Percentiles rank a stretch among this genome's conserved stretches.
Evolutionary conservation across 2,888 invertebrate genomes (phyloP).

Genomic region (Coenonympha glycerion): DNA sequence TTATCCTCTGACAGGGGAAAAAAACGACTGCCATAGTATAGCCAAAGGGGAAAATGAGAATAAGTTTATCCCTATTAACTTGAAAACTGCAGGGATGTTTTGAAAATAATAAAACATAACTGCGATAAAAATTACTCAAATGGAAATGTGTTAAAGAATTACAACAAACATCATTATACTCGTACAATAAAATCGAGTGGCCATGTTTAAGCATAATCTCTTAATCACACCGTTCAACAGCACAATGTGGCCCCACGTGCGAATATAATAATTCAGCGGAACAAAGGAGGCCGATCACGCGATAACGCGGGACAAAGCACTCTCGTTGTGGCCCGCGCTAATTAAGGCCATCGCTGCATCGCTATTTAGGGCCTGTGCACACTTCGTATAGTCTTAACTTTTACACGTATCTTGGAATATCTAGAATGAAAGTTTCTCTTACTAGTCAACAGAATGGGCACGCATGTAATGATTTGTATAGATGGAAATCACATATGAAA

Average conservation of each 20-base stretch:
- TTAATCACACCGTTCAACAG: slow-evolving; percentile 6
- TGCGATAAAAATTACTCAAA: too few relatives aligned
- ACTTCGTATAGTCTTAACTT: neutral
- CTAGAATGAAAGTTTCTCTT: too few relatives aligned
- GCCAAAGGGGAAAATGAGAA: too few relatives aligned
- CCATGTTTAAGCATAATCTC: slow-evolving; percentile 16
- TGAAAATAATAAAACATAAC: too few relatives aligned
- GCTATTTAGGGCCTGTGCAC: slow-evolving; percentile 41
- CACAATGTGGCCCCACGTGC: slow-evolving; percentile 22
- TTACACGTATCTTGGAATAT: too few relatives aligned
- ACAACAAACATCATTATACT: neutral
- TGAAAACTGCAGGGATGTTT: too few relatives aligned
- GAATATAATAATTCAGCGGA: slow-evolving; percentile 30
- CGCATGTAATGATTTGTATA: too few relatives aligned
- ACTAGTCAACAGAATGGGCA: too few relatives aligned
- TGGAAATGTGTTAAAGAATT: neutral
- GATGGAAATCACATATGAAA: too few relatives aligned
- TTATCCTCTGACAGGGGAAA: too few relatives aligned
- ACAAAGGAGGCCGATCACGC: slow-evolving; percentile 25
- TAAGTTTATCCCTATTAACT: too few relatives aligned
- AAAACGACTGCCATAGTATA: too few relatives aligned
- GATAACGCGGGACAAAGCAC: slow-evolving; percentile 33
- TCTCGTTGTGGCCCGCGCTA: slow-evolving; percentile 43
- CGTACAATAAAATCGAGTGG: neutral
- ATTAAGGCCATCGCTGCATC: slow-evolving; percentile 52